Percentiles rank a stretch among this genome's conserved stretches.
Evolutionary conservation across 2,888 invertebrate genomes (phyloP).

Genomic region (Gasteruption jaculator): DNA sequence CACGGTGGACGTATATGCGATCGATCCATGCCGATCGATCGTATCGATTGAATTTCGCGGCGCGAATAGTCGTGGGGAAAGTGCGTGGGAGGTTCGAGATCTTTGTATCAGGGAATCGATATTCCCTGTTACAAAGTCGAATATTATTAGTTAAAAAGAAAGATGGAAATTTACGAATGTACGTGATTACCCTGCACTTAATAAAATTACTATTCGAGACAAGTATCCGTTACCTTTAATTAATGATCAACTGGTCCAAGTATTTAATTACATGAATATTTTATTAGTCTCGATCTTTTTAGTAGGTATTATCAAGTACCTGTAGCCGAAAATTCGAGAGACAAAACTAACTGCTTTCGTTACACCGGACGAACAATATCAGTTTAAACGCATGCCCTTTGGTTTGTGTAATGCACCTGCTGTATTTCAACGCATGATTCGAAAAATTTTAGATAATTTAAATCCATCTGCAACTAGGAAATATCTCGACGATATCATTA

Average conservation of each 20-base stretch:
- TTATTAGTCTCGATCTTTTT: conserved; percentile 34
- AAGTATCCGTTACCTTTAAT: conserved; percentile 35
- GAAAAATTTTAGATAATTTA: conserved; percentile 11
- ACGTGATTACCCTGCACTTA: conserved; percentile 31
- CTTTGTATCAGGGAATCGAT: too few relatives aligned
- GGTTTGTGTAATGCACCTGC: conserved; percentile 31
- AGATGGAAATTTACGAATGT: conserved; percentile 23
- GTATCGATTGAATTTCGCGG: too few relatives aligned
- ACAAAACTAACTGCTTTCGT: conserved; percentile 5
- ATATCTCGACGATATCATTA: conserved; percentile 3
- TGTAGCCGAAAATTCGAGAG: conserved; percentile 25
- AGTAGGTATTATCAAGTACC: conserved; percentile 38
- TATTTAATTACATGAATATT: conserved; percentile 32
- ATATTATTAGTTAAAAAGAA: conserved; percentile 24
- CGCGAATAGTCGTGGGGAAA: too few relatives aligned
- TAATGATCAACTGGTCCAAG: conserved; percentile 27
- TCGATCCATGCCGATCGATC: too few relatives aligned
- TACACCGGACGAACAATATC: conserved; percentile 3
- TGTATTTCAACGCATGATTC: not conserved
- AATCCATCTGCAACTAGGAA: conserved; percentile 1
- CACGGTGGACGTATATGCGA: too few relatives aligned
- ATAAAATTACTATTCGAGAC: conserved; percentile 33
- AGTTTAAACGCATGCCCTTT: conserved; percentile 24
- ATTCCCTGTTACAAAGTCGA: too few relatives aligned
- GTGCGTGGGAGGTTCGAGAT: too few relatives aligned